phyloP scores from a whole-genome alignment of 2,888 invertebrate genomes.

The Hirtodrosophila trivittata region DNA sequence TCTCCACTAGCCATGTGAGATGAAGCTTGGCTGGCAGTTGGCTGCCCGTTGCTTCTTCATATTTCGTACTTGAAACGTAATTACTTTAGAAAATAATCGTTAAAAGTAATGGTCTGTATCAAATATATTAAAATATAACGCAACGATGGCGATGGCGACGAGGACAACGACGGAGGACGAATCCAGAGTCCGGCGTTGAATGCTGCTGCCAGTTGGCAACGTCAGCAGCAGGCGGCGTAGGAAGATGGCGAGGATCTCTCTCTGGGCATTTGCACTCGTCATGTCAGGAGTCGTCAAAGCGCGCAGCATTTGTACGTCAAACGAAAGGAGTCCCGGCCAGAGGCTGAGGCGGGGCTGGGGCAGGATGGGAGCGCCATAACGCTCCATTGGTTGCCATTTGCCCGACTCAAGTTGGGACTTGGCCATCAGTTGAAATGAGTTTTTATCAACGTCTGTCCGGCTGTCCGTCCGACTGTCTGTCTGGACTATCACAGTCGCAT shows the following conservation, averaged over 20 bases:
- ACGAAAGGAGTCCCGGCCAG: slow-evolving; percentile 43
- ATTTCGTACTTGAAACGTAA: slow-evolving; percentile 81
- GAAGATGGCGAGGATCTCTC: not conserved
- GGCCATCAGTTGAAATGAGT: slow-evolving; percentile 75
- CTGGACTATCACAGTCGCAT: slow-evolving; percentile 60
- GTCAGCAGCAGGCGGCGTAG: slow-evolving; percentile 43
- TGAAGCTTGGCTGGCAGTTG: slow-evolving; percentile 33
- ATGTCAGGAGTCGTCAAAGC: slow-evolving; percentile 77
- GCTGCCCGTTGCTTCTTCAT: slow-evolving; percentile 69
- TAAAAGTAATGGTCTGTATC: slow-evolving; percentile 83
- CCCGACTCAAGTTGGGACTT: slow-evolving; percentile 27
- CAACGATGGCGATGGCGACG: slow-evolving; percentile 52
- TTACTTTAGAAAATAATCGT: slow-evolving; percentile 83
- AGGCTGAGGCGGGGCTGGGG: slow-evolving; percentile 4
- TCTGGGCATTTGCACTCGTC: slow-evolving; percentile 73
- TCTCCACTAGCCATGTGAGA: slow-evolving; percentile 57
- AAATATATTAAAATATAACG: slow-evolving; percentile 83
- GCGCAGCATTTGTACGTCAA: slow-evolving; percentile 63
- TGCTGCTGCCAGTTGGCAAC: slow-evolving; percentile 44
- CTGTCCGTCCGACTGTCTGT: no score
- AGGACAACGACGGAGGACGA: slow-evolving; percentile 5
- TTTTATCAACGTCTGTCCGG: slow-evolving; percentile 75
- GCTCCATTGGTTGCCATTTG: slow-evolving; percentile 62
- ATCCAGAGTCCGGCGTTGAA: slow-evolving; percentile 20
- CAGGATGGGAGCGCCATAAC: slow-evolving; percentile 36